Conservation (phyloP, 2,797 vertebrate species). For the Melopsittacus undulatus region DNA sequence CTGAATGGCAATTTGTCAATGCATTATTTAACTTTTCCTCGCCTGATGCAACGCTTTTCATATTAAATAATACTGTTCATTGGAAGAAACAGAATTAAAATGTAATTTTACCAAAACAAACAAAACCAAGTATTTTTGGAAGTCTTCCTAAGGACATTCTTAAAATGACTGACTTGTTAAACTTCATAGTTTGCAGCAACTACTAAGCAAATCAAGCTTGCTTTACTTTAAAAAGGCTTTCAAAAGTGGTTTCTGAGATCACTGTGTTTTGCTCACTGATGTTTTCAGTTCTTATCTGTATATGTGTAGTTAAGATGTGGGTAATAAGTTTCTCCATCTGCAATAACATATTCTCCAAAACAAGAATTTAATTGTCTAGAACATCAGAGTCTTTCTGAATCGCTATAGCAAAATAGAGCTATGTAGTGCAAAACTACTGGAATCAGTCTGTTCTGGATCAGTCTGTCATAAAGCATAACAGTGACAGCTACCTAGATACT, state of each 20-base stretch:
- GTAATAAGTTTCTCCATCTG: not conserved
- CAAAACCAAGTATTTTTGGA: not conserved
- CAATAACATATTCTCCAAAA: not conserved
- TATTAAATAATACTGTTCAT: not conserved
- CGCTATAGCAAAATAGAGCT: not conserved
- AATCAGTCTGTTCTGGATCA: not conserved
- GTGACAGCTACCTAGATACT: not conserved
- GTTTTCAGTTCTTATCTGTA: not conserved
- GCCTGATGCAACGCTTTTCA: not conserved
- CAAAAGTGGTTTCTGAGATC: not conserved
- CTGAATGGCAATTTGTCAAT: not conserved
- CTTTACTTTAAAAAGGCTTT: not conserved
- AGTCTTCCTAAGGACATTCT: not conserved
- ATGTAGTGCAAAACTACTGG: not conserved
- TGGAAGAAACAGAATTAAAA: not conserved
- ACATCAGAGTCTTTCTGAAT: not conserved
- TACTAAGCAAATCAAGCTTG: not conserved
- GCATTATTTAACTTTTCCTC: not conserved
- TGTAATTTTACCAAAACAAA: not conserved
- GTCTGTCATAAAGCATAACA: not conserved
- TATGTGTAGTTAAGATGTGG: not conserved
- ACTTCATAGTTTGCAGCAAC: not conserved
- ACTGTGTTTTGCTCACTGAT: not conserved
- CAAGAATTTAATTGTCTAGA: not conserved
- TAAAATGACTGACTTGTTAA: not conserved